A percentile compares a stretch with the other conserved stretches of the same genome.
These are phyloP conservation scores for Caradrina kadenii DNA, from an alignment of 2,888 invertebrate genomes.

Conservation along the genomic window DNA sequence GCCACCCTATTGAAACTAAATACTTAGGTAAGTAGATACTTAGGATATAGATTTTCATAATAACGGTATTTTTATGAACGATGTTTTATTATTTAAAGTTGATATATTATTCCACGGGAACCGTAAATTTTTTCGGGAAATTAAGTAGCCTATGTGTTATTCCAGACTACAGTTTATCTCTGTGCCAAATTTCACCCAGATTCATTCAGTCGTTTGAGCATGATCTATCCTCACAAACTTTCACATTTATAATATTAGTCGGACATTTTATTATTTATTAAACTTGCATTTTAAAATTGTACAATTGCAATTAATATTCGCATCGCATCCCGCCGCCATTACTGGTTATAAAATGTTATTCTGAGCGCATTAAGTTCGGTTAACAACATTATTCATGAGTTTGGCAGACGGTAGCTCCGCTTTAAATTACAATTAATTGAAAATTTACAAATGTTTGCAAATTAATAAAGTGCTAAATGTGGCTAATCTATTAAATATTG, in stretches of 20 bases:
- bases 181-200: too few relatives aligned
- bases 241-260: too few relatives aligned
- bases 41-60: too few relatives aligned
- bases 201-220: too few relatives aligned
- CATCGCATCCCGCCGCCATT: slow-evolving; percentile 63
- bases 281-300: slow-evolving; percentile 23
- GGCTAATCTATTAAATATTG: slow-evolving; percentile 38
- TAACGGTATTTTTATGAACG: neutral
- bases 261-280: too few relatives aligned
- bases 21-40: too few relatives aligned
- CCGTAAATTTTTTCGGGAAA: too few relatives aligned
- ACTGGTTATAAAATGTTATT: slow-evolving; percentile 69
- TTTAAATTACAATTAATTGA: slow-evolving; percentile 58
- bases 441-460: slow-evolving; percentile 39
- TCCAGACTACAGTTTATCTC: too few relatives aligned
- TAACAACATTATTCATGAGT: slow-evolving; percentile 72
- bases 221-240: too few relatives aligned
- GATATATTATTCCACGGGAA: too few relatives aligned
- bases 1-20: too few relatives aligned
- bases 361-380: slow-evolving; percentile 69
- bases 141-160: too few relatives aligned
- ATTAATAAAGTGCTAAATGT: slow-evolving; percentile 46
- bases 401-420: slow-evolving; percentile 38
- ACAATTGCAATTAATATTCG: slow-evolving; percentile 55
- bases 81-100: slow-evolving; percentile 11